Percentiles rank a stretch among this genome's conserved stretches.
Conservation (phyloP, 2,888 invertebrate species). For the Pyrrhosoma nymphula region DNA sequence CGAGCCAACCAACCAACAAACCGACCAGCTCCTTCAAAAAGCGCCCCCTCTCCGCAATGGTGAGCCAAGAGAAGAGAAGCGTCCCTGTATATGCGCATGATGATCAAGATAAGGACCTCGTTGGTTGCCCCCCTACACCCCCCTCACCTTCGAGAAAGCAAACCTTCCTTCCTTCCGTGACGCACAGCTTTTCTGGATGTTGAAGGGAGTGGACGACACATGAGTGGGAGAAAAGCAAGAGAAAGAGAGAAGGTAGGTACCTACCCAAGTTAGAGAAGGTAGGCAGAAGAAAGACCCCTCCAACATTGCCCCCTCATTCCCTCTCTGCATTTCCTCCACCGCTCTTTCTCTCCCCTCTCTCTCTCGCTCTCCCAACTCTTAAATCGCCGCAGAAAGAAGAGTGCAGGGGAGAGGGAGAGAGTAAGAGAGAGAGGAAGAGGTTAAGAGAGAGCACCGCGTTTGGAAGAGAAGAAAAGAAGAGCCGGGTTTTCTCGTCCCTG, state of each 20-base stretch:
- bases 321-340: background rate
- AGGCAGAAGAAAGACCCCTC: too few species aligned
- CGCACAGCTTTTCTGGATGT: background rate
- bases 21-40: background rate
- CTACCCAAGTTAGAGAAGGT: too few species aligned
- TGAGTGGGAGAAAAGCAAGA: background rate
- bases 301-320: background rate
- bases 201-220: background rate
- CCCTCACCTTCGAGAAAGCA: background rate
- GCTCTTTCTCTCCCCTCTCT: background rate
- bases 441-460: too few species aligned
- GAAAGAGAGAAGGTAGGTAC: background rate
- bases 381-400: background rate
- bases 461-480: background rate
- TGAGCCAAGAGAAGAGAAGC: background rate
- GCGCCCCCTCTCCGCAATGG: background rate
- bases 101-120: conserved; percentile 34
- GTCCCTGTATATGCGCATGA: conserved; percentile 4
- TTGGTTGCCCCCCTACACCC: too few species aligned
- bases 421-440: background rate
- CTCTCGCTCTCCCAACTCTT: background rate
- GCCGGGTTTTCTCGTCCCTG: background rate
- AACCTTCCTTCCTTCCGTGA: background rate
- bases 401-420: background rate
- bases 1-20: background rate